These are phyloP conservation scores for Orestias chungarensis DNA, from an alignment of 2,797 vertebrate genomes.

Conservation along the genomic window DNA sequence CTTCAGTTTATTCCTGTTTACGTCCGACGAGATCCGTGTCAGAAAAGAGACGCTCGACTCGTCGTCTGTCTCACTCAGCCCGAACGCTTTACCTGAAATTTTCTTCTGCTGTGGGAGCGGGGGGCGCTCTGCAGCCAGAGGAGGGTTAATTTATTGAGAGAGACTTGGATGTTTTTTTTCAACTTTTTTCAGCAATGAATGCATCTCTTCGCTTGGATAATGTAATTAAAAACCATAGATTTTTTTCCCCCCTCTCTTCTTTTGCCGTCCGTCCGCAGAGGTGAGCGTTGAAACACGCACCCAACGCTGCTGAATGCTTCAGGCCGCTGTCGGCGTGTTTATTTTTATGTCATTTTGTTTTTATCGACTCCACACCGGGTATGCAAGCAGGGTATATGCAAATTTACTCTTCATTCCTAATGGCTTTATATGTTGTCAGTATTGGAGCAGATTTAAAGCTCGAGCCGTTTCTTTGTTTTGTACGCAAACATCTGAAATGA, in stretches of 20 bases:
- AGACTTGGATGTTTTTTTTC: conserved; percentile 88
- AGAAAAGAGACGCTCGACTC: conserved; percentile 73
- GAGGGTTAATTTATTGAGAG: conserved; percentile 92
- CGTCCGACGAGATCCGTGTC: conserved; percentile 58
- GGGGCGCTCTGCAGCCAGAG: conserved; percentile 72
- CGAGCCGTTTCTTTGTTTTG: conserved; percentile 47
- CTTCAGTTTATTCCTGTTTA: conserved; percentile 71
- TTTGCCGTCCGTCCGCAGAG: conserved; percentile 57
- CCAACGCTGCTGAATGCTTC: conserved; percentile 14
- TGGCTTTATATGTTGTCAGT: conserved; percentile 43
- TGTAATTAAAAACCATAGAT: conserved; percentile 85
- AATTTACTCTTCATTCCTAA: conserved; percentile 43
- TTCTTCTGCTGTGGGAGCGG: conserved; percentile 81
- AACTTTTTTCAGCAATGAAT: conserved; percentile 86
- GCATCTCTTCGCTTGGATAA: conserved; percentile 81
- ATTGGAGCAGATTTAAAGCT: conserved; percentile 30
- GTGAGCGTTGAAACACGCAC: conserved; percentile 21
- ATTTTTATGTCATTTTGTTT: neutral
- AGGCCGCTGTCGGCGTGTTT: conserved; percentile 14
- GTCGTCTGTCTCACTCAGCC: conserved; percentile 66
- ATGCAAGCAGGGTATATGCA: conserved; percentile 52
- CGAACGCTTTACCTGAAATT: conserved; percentile 69
- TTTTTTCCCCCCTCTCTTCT: conserved; percentile 63
- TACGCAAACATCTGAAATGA: conserved; percentile 37
- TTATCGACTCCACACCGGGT: conserved; percentile 20